Evolutionary conservation across 2,888 invertebrate species (phyloP).

Genomic region (Mimas tiliae): DNA sequence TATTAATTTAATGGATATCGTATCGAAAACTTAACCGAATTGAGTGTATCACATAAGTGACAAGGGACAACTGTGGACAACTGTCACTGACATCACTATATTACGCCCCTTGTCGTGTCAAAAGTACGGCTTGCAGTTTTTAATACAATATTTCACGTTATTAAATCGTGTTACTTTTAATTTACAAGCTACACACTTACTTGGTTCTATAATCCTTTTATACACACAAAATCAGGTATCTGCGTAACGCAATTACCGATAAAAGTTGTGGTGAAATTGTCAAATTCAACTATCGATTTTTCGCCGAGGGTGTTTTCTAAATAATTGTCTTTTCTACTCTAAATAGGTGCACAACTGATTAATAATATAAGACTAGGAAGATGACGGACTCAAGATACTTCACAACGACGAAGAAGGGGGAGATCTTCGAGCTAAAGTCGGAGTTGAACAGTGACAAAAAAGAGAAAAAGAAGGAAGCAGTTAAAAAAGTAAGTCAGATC

Average conservation of each 20-base stretch:
- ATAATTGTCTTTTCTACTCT: constrained; percentile 5
- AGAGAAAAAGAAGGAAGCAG: constrained; percentile 99
- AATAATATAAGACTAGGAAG: constrained; percentile 42
- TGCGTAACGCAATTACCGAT: too few relatives aligned
- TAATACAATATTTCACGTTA: background rate
- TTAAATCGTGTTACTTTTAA: background rate
- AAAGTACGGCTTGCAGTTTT: constrained; percentile 39
- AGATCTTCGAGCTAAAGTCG: constrained; percentile 99
- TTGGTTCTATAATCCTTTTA: background rate
- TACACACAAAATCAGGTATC: background rate
- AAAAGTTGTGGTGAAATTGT: constrained; percentile 7
- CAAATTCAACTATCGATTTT: constrained; percentile 23
- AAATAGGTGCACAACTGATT: constrained; percentile 4
- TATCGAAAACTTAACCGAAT: too few relatives aligned
- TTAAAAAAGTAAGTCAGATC: constrained; percentile 93
- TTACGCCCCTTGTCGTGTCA: constrained; percentile 59
- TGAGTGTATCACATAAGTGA: background rate
- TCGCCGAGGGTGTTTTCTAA: constrained; percentile 22
- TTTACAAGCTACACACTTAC: background rate
- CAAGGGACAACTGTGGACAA: background rate
- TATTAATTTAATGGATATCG: too few relatives aligned
- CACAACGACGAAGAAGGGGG: constrained; percentile 99
- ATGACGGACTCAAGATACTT: constrained; percentile 99
- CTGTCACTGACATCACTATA: background rate
- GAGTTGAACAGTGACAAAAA: constrained; percentile 99